Evolutionary conservation across 1,140 invertebrate genomes (phyloP), one percentile per base, ranked within the genome.

Genomic region (Drosophila hydei): DNA sequence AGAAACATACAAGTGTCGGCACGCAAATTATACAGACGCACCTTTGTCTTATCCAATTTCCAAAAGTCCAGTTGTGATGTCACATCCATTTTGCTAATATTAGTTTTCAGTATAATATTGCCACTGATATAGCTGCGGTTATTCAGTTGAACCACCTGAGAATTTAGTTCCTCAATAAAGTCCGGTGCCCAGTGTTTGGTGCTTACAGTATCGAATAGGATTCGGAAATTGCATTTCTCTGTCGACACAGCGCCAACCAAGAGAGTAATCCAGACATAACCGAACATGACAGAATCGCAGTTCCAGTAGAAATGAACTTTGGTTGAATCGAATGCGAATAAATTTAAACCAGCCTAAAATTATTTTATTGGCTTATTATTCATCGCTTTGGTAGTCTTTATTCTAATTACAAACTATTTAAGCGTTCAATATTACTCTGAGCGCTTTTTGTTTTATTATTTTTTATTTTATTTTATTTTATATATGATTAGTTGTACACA

Each of bases 121-220:
- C 60, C 77, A 21, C 61, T 68, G 2, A 73, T 11, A 38, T 43
- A 69, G 21, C 72, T 83, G 9, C 61, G 72, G 47, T 84, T 83
- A 11, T 69, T 50, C 0, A 23, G 16, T 38, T 76, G 67, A 6
- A 6, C 4, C 3, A 60, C 4, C 19, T 62, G 30, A 42, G 21
- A 61, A 6, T 50, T 51, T 2, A 84, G 50, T 0, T 56, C 42
- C 2, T 79, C 58, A 1, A 83, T 6, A 5, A 56, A 1, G 0
- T 69, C 60, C n/a, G 55, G 51, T 12, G 52, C 59, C 16, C 47
- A 73, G 6, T 42, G 23, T n/a, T 63, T 69, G 16, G 38, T 14
- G 8, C 8, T 50, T 4, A 84, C 25, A 6, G 30, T 25, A 52
- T 84, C 72, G 19, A 72, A 3, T 23, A 45, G 5, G 9, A 83